Conservation (phyloP, 2,113 vertebrate genomes). For the Dipodomys stephensi region DNA sequence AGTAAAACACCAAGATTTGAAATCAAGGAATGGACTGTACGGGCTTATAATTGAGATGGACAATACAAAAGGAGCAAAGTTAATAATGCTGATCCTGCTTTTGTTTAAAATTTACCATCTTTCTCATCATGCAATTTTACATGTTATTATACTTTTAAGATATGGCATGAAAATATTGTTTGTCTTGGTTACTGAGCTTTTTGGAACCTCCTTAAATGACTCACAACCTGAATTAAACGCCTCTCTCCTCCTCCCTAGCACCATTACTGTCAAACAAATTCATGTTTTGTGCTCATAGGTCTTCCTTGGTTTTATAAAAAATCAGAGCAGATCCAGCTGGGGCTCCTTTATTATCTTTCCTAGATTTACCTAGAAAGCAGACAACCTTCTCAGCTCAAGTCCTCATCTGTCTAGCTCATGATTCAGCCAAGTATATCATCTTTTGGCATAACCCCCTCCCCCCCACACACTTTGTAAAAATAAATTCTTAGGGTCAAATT, state of each 20-base stretch:
- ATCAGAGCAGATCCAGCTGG: not conserved
- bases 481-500: slow-evolving; percentile 29
- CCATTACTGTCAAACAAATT: not conserved
- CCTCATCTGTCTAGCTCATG: not conserved
- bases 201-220: not conserved
- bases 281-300: not conserved
- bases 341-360: slow-evolving; percentile 10
- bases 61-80: not conserved
- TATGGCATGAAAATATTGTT: not conserved
- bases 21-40: not conserved
- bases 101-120: not conserved
- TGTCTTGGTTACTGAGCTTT: not conserved
- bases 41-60: not conserved
- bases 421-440: not conserved
- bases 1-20: not conserved
- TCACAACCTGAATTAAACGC: not conserved
- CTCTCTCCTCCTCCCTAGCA: not conserved
- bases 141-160: not conserved
- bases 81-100: not conserved
- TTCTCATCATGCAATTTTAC: not conserved
- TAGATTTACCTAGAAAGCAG: not conserved
- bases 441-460: not conserved
- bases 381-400: not conserved
- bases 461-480: slow-evolving; percentile 1
- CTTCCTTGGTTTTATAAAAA: not conserved